Conservation (phyloP, 2,797 vertebrate genomes). For the Micrastur ruficollis region DNA sequence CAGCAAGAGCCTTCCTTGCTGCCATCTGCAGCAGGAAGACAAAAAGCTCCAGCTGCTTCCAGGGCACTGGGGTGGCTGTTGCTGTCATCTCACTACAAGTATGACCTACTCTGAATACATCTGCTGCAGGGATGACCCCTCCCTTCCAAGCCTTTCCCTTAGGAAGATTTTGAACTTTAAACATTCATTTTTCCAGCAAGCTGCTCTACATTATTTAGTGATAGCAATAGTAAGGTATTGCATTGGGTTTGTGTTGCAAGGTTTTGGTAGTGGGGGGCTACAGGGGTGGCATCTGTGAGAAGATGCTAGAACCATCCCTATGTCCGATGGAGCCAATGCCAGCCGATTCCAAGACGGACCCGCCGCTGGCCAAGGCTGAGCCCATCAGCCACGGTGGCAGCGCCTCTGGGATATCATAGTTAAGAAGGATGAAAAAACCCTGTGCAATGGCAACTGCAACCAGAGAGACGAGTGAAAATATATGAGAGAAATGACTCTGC, state of each 20-base stretch:
- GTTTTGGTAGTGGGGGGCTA: too few relatives aligned
- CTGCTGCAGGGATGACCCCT: not conserved
- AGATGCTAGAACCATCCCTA: not conserved
- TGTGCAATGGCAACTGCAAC: too few relatives aligned
- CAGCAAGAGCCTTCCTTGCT: not conserved
- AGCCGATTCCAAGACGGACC: not conserved
- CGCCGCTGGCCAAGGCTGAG: not conserved
- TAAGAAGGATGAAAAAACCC: not conserved
- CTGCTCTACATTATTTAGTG: not conserved
- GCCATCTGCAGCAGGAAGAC: not conserved
- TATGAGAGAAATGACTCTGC: too few relatives aligned
- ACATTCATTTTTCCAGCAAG: not conserved
- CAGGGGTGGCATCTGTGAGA: not conserved
- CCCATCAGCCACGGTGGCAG: not conserved
- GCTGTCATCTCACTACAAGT: not conserved
- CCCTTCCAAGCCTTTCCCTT: not conserved
- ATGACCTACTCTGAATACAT: not conserved
- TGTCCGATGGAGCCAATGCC: rapidly evolving
- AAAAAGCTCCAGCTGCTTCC: not conserved
- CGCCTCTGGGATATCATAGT: too few relatives aligned
- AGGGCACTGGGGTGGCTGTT: not conserved
- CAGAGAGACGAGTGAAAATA: not conserved
- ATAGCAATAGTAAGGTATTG: not conserved
- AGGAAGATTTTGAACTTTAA: not conserved
- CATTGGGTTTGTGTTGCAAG: too few relatives aligned